phyloP scores from a whole-genome alignment of 1,140 invertebrate species.

The Pentalonia nigronervosa region DNA sequence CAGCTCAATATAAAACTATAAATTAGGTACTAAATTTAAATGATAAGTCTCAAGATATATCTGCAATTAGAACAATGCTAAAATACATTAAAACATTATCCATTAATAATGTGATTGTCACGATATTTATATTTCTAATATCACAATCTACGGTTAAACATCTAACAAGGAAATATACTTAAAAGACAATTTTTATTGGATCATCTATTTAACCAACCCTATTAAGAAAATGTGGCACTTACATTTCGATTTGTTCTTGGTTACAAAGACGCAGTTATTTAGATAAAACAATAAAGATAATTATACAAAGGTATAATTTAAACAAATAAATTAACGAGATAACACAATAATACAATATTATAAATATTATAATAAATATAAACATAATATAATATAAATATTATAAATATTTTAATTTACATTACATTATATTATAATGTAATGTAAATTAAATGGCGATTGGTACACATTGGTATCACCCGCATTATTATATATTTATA shows the following conservation, averaged over 20 bases:
- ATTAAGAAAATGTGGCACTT: not conserved
- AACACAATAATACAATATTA: not conserved
- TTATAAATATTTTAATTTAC: no score
- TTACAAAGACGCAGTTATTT: not conserved
- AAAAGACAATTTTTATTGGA: not conserved
- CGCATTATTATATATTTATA: not conserved
- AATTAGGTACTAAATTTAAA: not conserved
- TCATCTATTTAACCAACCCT: not conserved
- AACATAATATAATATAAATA: no score
- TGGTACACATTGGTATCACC: no score
- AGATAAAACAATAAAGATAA: not conserved
- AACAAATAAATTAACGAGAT: not conserved
- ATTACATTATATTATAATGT: not conserved
- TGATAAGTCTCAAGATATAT: not conserved
- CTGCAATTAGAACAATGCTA: not conserved
- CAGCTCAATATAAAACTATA: not conserved
- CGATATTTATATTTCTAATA: not conserved
- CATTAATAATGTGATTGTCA: not conserved
- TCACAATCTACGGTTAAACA: not conserved
- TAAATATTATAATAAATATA: no score
- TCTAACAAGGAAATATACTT: not conserved
- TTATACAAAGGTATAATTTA: not conserved
- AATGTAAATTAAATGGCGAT: no score
- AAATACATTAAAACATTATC: not conserved
- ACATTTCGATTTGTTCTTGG: not conserved